Evolutionary conservation across 2,113 vertebrate genomes (phyloP).

Genomic region (Pedetes capensis): DNA sequence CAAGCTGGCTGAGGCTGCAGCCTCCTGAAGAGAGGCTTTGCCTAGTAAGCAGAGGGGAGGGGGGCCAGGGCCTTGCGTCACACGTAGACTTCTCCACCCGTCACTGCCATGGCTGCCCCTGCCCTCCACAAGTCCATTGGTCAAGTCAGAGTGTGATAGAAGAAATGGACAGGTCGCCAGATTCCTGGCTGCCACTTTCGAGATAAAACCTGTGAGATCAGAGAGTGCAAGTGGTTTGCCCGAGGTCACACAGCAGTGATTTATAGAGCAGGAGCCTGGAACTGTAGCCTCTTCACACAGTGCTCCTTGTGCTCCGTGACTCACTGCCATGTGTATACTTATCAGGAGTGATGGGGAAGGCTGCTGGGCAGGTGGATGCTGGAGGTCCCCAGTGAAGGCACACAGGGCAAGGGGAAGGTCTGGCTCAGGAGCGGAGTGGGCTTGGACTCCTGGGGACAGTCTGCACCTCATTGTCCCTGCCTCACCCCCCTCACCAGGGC

Average conservation of each 20-base stretch:
- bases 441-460: background rate
- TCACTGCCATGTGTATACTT: rapidly evolving
- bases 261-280: too few relatives aligned
- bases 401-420: background rate
- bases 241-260: background rate
- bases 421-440: background rate
- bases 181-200: background rate
- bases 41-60: background rate
- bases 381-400: too few relatives aligned
- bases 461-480: background rate
- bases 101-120: background rate
- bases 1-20: background rate
- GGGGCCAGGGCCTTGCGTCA: background rate
- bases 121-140: background rate
- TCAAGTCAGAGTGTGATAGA: background rate
- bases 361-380: too few relatives aligned
- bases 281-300: background rate
- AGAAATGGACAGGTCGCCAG: rapidly evolving
- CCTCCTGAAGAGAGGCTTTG: background rate
- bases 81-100: background rate
- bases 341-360: background rate
- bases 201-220: background rate
- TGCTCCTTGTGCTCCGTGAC: too few relatives aligned
- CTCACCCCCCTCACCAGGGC: rapidly evolving
- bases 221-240: background rate